Evolutionary conservation across 1,140 invertebrate species (phyloP).

Genomic region (Ceratina calcarata): DNA sequence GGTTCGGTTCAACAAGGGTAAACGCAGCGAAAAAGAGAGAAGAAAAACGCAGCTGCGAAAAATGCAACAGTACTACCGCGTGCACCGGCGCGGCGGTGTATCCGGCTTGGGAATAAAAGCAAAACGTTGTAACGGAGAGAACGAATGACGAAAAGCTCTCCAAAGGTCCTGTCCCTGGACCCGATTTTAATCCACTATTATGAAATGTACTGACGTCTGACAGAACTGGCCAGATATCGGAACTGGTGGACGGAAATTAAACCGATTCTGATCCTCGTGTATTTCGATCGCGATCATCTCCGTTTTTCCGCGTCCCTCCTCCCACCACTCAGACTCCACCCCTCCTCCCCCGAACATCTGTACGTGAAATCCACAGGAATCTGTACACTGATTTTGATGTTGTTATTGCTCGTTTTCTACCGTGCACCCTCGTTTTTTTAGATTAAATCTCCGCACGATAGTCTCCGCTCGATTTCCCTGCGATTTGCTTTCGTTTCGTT

Average conservation of each 20-base stretch:
- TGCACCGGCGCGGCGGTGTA: neutral
- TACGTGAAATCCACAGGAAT: neutral
- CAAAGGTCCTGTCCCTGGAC: constrained; percentile 8
- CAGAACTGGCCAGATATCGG: constrained; percentile 60
- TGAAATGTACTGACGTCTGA: constrained; percentile 62
- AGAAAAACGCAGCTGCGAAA: constrained; percentile 17
- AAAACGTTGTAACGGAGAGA: constrained; percentile 55
- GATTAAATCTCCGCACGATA: neutral
- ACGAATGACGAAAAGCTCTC: constrained; percentile 42
- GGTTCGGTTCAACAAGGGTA: constrained; percentile 2
- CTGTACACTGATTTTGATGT: neutral
- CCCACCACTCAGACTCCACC: too few species aligned
- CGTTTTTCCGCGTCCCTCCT: neutral
- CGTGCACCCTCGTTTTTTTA: neutral
- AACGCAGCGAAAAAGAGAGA: neutral
- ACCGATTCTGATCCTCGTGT: constrained; percentile 55
- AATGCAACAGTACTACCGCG: constrained; percentile 24
- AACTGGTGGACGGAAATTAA: constrained; percentile 69
- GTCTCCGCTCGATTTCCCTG: too few species aligned
- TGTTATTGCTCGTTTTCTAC: neutral
- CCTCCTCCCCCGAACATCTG: too few species aligned
- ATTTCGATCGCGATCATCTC: constrained; percentile 35
- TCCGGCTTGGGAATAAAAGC: constrained; percentile 55
- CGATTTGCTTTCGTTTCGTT: neutral
- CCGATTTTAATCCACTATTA: constrained; percentile 66